These are phyloP conservation scores for Drosophila neotestacea DNA, from an alignment of 2,888 invertebrate genomes.

Conservation along the genomic window DNA sequence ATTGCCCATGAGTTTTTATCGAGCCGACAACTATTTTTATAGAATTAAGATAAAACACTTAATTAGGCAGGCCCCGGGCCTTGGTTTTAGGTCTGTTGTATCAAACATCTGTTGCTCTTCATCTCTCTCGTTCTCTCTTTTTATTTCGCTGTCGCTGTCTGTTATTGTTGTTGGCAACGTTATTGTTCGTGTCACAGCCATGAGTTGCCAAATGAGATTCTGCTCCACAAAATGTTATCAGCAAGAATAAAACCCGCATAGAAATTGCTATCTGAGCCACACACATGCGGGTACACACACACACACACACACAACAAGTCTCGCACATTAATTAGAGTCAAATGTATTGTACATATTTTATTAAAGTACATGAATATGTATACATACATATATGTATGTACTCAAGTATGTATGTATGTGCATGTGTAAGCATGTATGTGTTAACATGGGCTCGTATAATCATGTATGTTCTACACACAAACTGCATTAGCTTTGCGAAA, in stretches of 20 bases:
- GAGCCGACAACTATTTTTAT: constrained; percentile 60
- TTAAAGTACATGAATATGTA: constrained; percentile 9
- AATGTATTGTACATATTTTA: constrained; percentile 48
- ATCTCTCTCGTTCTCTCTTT: constrained; percentile 3
- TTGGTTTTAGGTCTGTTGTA: constrained; percentile 15
- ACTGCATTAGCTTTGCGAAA: constrained; percentile 59
- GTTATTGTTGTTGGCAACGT: constrained; percentile 37
- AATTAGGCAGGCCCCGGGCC: constrained; percentile 54
- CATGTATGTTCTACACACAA: constrained; percentile 39
- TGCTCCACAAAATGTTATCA: constrained; percentile 44
- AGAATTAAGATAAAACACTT: constrained; percentile 76
- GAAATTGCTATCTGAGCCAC: constrained; percentile 25
- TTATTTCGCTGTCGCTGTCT: constrained; percentile 1
- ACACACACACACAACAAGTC: not conserved
- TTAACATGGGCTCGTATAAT: constrained; percentile 8
- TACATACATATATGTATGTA: not conserved
- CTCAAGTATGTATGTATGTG: not conserved
- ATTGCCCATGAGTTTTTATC: constrained; percentile 47
- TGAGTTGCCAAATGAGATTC: constrained; percentile 50
- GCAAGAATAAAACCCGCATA: constrained; percentile 45
- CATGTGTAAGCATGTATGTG: not conserved
- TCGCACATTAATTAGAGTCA: constrained; percentile 70
- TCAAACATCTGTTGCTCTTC: constrained; percentile 44
- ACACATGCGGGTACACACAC: not conserved
- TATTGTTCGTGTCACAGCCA: constrained; percentile 31